Conservation (phyloP, 2,888 invertebrate genomes). For the Ormyrus rosae region DNA sequence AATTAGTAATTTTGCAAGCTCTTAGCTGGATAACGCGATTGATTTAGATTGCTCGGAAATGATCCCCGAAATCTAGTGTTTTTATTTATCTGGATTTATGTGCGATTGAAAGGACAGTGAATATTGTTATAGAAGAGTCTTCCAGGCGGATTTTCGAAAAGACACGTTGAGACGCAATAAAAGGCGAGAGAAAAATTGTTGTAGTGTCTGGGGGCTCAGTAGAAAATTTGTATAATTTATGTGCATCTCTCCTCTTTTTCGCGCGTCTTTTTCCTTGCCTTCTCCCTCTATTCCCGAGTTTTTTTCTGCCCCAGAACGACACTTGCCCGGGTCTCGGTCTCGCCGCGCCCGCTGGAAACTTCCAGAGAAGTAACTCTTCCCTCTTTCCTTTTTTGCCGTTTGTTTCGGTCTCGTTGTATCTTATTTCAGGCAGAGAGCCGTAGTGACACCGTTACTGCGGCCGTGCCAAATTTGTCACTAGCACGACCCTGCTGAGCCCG, state of each 20-base stretch:
- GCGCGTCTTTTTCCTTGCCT: slow-evolving; percentile 24
- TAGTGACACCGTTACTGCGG: slow-evolving; percentile 39
- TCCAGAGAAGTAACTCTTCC: slow-evolving; percentile 48
- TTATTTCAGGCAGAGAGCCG: slow-evolving; percentile 46
- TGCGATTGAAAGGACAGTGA: background rate
- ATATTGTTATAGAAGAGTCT: too few relatives aligned
- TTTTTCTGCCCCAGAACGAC: slow-evolving; percentile 31
- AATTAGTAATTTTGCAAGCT: too few relatives aligned
- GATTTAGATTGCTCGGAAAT: background rate
- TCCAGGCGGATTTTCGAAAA: background rate
- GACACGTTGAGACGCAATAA: slow-evolving; percentile 22
- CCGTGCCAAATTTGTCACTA: slow-evolving; percentile 54
- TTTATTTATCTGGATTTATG: background rate
- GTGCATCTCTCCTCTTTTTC: slow-evolving; percentile 29
- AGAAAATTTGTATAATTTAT: slow-evolving; percentile 50
- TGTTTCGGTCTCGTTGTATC: slow-evolving; percentile 53
- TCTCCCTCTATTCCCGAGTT: slow-evolving; percentile 6
- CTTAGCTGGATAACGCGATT: too few relatives aligned
- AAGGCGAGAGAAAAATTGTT: slow-evolving; percentile 35
- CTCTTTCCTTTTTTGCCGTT: slow-evolving; percentile 47
- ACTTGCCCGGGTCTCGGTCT: slow-evolving; percentile 12
- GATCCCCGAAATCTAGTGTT: background rate
- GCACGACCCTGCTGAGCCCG: background rate
- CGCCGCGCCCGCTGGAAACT: slow-evolving; percentile 39
- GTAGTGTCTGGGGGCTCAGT: slow-evolving; percentile 12